Percentiles rank a stretch among this genome's conserved stretches.
These are phyloP conservation scores for Perca fluviatilis DNA, from an alignment of 2,113 vertebrate species.

Conservation along the genomic window DNA sequence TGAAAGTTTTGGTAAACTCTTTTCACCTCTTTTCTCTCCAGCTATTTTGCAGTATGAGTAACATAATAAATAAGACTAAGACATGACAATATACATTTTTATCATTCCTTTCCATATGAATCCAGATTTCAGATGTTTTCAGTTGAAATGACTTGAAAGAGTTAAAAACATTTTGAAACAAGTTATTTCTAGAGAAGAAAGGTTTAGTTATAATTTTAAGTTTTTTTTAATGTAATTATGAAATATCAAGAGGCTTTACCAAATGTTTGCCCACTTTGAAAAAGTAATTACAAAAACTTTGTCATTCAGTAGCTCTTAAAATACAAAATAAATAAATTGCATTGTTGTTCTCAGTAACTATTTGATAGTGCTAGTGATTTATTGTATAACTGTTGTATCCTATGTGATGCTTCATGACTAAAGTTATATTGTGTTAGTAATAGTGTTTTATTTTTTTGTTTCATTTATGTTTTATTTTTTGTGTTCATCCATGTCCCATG, in stretches of 20 bases:
- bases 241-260: background rate
- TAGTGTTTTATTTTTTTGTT: background rate
- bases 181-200: background rate
- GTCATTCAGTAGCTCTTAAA: background rate
- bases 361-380: no score
- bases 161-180: background rate
- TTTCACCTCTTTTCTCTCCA: background rate
- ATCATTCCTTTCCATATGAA: background rate
- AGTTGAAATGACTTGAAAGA: background rate
- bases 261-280: background rate
- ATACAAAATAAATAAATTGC: background rate
- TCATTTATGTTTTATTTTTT: background rate
- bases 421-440: background rate
- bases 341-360: no score
- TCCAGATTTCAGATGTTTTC: background rate
- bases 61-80: background rate
- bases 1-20: constrained; percentile 48
- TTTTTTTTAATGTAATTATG: background rate
- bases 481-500: background rate
- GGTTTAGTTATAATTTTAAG: background rate
- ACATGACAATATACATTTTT: background rate
- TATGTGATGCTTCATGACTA: no score
- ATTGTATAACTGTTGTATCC: no score
- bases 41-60: background rate
- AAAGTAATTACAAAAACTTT: background rate